Base-by-base conservation (phyloP, 2,113 vertebrate genomes). In the Trematomus loennbergii region DNA sequence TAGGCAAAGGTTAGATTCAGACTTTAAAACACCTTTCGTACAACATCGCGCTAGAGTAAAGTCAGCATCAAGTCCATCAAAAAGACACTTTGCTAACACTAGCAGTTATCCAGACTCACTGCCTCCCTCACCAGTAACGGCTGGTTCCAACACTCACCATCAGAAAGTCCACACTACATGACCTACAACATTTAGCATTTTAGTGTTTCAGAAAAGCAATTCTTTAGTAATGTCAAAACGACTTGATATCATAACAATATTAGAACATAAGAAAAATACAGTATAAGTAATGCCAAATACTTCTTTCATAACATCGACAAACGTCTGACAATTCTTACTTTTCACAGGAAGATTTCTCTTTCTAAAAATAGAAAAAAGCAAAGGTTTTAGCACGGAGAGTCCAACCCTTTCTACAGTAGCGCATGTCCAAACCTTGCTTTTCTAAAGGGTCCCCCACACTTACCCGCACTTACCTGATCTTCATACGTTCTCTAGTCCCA, bases 401-500 rank as follows among this genome's bases (percentile, higher is more conserved):
- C 29, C 29, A 29, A 29, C 29, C 4, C 29, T 29, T 29, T 48
- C 20, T 65, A 40, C 36, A 40, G 36, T 40, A 40, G 36, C 36
- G 7, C 7, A 40, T 40, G 36, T 40, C 36, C 36, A 40, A 40
- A 40, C 36, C 36, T 50, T 33, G 6, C 81, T 81, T 10, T 11
- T 60, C 78, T 83, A 52, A 77, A 36, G 82, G 93, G 90, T 94
- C 91, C 90, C 87, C 76, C 3, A 71, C 65, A 87, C 95, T 90
- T 92, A 95, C 94, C 93, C 88, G 0, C 6, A 92, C 92, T 93
- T 78, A 94, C 92, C 93, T 84, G 20, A 3, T 87, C 90, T 87
- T 92, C 75, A 77, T 49, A 75, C 9, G 80, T 13, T 46, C 53
- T 85, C 82, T 58, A 29, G 83, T 83, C 88, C 90, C 78, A 61